These are phyloP conservation scores for Scytalopus superciliaris DNA, from an alignment of 2,113 vertebrate genomes.

Conservation along the genomic window DNA sequence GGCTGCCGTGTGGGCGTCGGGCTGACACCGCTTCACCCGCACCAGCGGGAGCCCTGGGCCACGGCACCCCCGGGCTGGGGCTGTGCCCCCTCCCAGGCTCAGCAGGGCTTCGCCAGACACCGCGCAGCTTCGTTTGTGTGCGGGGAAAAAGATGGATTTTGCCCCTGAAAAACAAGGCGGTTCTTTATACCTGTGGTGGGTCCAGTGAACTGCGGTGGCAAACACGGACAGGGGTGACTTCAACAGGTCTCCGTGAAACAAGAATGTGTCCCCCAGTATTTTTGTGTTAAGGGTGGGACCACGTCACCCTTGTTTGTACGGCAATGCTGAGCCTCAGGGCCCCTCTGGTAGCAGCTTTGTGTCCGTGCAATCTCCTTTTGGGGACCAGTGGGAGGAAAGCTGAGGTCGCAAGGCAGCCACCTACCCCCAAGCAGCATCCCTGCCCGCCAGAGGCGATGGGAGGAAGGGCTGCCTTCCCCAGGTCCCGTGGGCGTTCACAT, in stretches of 20 bases:
- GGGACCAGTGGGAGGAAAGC: neutral
- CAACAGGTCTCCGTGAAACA: rapidly evolving
- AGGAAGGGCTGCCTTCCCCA: neutral
- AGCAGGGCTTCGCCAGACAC: neutral
- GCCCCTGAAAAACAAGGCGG: neutral
- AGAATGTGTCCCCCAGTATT: rapidly evolving
- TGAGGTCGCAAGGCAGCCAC: neutral
- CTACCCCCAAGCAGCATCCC: neutral
- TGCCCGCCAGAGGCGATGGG: neutral
- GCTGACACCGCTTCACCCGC: neutral
- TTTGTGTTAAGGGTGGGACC: neutral
- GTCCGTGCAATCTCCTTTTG: neutral
- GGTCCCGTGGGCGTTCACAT: neutral
- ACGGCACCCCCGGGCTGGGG: rapidly evolving
- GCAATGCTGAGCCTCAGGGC: neutral
- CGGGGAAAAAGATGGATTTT: neutral
- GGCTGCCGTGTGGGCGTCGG: neutral
- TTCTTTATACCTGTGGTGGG: rapidly evolving
- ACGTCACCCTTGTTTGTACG: rapidly evolving
- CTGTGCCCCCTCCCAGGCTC: neutral
- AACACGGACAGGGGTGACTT: neutral
- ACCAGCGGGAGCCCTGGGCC: neutral
- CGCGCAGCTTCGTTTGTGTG: rapidly evolving
- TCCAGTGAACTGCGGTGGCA: neutral
- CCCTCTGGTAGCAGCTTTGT: rapidly evolving